Evolutionary conservation across 2,888 invertebrate species (phyloP).

Genomic region (Trichopoda pennipes): DNA sequence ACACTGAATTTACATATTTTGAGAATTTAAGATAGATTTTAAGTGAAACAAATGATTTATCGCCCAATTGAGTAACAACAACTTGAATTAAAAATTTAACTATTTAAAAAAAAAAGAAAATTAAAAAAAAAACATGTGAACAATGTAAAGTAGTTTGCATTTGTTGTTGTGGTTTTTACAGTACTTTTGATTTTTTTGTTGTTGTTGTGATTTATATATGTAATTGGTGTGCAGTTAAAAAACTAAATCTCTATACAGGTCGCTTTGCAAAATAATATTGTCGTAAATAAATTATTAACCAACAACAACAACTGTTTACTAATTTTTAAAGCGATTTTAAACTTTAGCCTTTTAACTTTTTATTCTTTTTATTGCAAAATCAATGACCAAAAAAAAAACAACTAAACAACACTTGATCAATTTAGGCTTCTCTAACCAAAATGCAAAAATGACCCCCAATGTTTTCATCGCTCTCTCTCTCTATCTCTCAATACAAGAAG

Average conservation of each 20-base stretch:
- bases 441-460: too few species aligned
- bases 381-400: too few species aligned
- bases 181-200: neutral
- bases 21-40: constrained; percentile 49
- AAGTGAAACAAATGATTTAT: constrained; percentile 14
- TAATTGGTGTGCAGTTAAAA: neutral
- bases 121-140: constrained; percentile 15
- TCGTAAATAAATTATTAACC: neutral
- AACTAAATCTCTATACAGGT: neutral
- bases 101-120: neutral
- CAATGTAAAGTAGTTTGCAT: neutral
- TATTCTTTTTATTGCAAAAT: too few species aligned
- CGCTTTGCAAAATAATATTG: neutral
- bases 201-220: neutral
- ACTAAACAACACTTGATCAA: too few species aligned
- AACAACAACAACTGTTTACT: neutral
- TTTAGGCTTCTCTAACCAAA: too few species aligned
- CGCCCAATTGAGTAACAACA: constrained; percentile 10
- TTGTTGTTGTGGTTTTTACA: too few species aligned
- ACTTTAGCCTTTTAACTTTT: too few species aligned
- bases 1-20: constrained; percentile 53
- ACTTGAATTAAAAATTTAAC: constrained; percentile 30
- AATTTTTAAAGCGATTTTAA: too few species aligned
- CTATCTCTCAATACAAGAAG: too few species aligned
- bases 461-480: too few species aligned